Evolutionary conservation across 1,140 invertebrate species (phyloP).

Genomic region (Galendromus occidentalis): DNA sequence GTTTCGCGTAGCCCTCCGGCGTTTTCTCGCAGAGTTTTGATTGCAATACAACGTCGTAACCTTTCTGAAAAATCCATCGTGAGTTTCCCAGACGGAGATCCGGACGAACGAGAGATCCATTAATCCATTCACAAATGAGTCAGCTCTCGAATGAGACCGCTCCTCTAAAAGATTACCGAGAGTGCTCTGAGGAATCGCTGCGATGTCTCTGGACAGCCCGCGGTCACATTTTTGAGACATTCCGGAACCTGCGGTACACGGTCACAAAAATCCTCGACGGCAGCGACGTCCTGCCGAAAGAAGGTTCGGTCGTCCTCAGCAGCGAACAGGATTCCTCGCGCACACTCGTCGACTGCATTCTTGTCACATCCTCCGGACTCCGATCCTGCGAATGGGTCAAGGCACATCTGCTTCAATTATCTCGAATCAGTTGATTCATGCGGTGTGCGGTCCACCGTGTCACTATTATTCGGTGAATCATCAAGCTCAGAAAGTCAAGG

Average conservation of each 20-base stretch:
- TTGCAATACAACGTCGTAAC: background rate
- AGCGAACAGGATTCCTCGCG: background rate
- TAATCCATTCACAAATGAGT: too few relatives aligned
- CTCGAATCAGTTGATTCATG: too few relatives aligned
- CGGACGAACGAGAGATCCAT: too few relatives aligned
- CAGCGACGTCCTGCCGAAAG: background rate
- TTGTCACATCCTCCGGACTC: background rate
- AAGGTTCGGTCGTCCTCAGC: background rate
- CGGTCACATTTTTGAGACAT: conserved; percentile 1
- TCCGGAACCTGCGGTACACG: background rate
- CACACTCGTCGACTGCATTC: background rate
- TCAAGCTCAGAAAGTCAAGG: too few relatives aligned
- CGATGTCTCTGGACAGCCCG: background rate
- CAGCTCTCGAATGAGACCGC: too few relatives aligned
- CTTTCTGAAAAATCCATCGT: background rate
- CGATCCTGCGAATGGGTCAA: background rate
- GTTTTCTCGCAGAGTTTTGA: background rate
- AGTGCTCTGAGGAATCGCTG: background rate
- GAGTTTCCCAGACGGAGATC: too few relatives aligned
- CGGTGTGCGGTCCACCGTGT: too few relatives aligned
- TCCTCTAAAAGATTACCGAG: background rate
- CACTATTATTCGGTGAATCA: too few relatives aligned
- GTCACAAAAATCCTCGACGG: background rate
- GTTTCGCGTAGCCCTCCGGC: background rate
- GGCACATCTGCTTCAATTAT: too few relatives aligned